Conservation (phyloP, 1,140 invertebrate genomes). For the Thaumetopoea pityocampa region DNA sequence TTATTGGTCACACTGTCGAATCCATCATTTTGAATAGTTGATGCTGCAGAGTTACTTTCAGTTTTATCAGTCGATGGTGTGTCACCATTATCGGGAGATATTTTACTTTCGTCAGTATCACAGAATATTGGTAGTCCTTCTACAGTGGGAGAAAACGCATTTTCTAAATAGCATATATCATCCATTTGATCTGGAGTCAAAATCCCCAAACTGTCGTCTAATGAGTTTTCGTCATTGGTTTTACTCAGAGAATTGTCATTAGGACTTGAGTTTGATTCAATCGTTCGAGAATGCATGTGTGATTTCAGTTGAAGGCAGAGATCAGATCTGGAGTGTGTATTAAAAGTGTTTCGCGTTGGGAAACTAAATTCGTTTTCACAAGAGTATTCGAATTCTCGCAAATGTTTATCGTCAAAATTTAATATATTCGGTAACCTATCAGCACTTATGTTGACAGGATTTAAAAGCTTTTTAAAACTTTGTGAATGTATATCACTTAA, state of each 20-base stretch:
- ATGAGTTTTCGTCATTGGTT: constrained; percentile 84
- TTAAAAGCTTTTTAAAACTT: constrained; percentile 29
- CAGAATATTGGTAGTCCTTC: constrained; percentile 70
- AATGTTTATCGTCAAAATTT: constrained; percentile 63
- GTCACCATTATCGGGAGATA: constrained; percentile 63
- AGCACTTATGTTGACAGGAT: constrained; percentile 39
- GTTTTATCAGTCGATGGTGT: constrained; percentile 74
- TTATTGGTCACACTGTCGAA: constrained; percentile 47
- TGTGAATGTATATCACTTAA: constrained; percentile 25
- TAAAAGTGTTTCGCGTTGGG: constrained; percentile 49
- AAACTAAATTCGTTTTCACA: constrained; percentile 59
- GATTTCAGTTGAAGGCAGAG: constrained; percentile 64
- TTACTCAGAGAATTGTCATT: constrained; percentile 67
- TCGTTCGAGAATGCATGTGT: constrained; percentile 44
- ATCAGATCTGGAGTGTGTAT: constrained; percentile 62
- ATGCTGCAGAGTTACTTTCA: constrained; percentile 68
- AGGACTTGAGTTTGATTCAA: constrained; percentile 60
- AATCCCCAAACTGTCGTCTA: constrained; percentile 90
- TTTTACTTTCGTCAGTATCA: constrained; percentile 58
- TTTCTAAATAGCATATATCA: constrained; percentile 79
- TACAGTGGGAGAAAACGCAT: constrained; percentile 77
- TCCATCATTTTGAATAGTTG: constrained; percentile 67
- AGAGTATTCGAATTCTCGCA: constrained; percentile 71
- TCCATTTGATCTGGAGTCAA: constrained; percentile 92
- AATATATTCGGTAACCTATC: constrained; percentile 60